phyloP scores from a whole-genome alignment of 2,888 invertebrate genomes.

The Euzophera pinguis region DNA sequence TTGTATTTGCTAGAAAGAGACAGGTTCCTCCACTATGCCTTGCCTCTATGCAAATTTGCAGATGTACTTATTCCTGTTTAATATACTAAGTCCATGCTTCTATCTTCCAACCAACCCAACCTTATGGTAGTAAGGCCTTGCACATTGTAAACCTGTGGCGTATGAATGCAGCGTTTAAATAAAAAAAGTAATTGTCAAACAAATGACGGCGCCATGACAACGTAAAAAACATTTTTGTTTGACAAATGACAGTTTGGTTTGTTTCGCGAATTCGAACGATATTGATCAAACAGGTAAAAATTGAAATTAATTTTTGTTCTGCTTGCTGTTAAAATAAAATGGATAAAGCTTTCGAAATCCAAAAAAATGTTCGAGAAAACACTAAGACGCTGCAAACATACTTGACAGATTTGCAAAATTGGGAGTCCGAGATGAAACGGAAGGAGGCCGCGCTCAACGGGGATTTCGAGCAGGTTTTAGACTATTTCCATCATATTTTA shows the following conservation, averaged over 20 bases:
- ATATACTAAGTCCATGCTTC: too few species aligned
- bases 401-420: constrained; percentile 84
- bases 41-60: too few species aligned
- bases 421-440: constrained; percentile 86
- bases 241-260: constrained; percentile 26
- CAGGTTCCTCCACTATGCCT: too few species aligned
- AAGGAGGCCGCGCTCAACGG: constrained; percentile 81
- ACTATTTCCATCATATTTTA: constrained; percentile 30
- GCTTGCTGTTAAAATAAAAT: constrained; percentile 56
- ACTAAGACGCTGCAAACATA: constrained; percentile 84
- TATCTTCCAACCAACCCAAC: too few species aligned
- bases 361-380: constrained; percentile 86
- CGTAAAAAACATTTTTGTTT: constrained; percentile 25
- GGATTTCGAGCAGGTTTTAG: constrained; percentile 70
- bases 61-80: too few species aligned
- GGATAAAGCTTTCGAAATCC: constrained; percentile 83
- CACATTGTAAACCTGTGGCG: too few species aligned
- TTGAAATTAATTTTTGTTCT: constrained; percentile 27
- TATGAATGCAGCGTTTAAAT: background rate
- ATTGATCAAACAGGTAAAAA: constrained; percentile 56
- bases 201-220: constrained; percentile 31
- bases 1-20: too few species aligned
- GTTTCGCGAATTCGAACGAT: constrained; percentile 17
- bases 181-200: background rate
- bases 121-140: background rate